Base-by-base conservation (phyloP, 1,140 invertebrate genomes). In the Potamilus streckersoni region DNA sequence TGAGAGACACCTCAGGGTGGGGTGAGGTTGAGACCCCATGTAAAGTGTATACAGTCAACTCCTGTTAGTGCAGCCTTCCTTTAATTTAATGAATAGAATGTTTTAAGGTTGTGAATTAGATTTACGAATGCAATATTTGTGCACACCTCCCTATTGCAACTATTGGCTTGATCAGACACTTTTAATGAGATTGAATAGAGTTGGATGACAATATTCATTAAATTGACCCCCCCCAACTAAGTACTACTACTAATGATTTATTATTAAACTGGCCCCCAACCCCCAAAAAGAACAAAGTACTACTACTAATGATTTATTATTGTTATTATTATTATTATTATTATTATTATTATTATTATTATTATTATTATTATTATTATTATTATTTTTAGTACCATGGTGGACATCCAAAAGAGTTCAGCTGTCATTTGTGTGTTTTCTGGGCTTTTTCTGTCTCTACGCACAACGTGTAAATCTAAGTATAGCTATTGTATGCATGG, bases 401-500 rank as follows among this genome's bases (percentile, higher is more conserved):
- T 87, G 86, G 86, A 87, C 86, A 11, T 87, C 86, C 4, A 77
- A 82, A 23, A 71, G 86, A 23, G 71, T 87, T 20, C 66, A 78
- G n/a, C 69, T 86, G 31, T 82, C 86, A 27, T 67, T 85, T 13
- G 68, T 83, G 15, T 85, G 82, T 69, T 87, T 87, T 78, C 71
- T 85, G 55, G 86, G 86, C 15, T 87, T 86, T 74, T 80, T 85
- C 59, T 80, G 78, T 69, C 80, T 87, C 4, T 87, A 87, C 74
- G 82, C 84, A 17, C 80, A 86, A 65, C 91, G 96, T 57, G 95
- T 97, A 5, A 97, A 97, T 90, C 91, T 97, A 19, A 96, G 95
- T 72, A 95, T 97, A 63, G 95, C 95, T 73, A 95, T 97, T 69
- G 95, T 96, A 14, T 94, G 94, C 76, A 97, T 97, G 96, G 83